These are phyloP conservation scores for Scarus forsteni DNA, from an alignment of 2,797 vertebrate species.

Conservation along the genomic window DNA sequence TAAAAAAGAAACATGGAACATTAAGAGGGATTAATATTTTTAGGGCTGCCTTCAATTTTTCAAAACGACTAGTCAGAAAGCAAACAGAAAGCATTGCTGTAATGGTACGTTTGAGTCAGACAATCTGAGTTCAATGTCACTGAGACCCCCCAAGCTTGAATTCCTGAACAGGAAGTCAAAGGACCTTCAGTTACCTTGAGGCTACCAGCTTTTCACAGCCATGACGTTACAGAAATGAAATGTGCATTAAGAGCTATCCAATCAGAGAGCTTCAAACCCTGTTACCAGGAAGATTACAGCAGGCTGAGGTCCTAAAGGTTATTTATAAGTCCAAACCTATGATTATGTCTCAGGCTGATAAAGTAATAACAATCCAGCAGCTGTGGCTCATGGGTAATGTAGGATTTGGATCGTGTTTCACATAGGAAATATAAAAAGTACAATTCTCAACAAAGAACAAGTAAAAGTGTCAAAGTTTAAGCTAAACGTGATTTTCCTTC, in stretches of 20 bases:
- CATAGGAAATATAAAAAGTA: not conserved
- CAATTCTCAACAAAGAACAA: not conserved
- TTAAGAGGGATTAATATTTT: no score
- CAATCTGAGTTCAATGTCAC: no score
- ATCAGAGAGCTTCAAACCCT: not conserved
- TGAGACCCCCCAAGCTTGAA: no score
- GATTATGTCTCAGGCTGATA: not conserved
- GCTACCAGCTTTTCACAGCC: no score
- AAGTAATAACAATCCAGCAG: not conserved
- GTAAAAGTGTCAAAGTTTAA: not conserved
- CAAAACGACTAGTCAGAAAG: slow-evolving; percentile 27
- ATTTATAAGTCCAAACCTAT: not conserved
- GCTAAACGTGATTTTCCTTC: not conserved
- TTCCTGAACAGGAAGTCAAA: no score
- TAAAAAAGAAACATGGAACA: not conserved
- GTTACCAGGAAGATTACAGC: not conserved
- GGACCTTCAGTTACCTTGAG: no score
- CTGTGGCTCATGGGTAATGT: slow-evolving; percentile 36
- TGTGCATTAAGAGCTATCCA: not conserved
- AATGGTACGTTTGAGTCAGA: no score
- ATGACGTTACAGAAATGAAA: no score
- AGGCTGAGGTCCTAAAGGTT: not conserved
- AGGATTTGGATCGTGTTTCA: not conserved
- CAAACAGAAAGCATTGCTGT: slow-evolving; percentile 25
- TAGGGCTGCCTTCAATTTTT: not conserved